Evolutionary conservation across 2,797 vertebrate genomes (phyloP), one percentile per base, ranked within the genome.

Genomic region (Syncerus caffer): DNA sequence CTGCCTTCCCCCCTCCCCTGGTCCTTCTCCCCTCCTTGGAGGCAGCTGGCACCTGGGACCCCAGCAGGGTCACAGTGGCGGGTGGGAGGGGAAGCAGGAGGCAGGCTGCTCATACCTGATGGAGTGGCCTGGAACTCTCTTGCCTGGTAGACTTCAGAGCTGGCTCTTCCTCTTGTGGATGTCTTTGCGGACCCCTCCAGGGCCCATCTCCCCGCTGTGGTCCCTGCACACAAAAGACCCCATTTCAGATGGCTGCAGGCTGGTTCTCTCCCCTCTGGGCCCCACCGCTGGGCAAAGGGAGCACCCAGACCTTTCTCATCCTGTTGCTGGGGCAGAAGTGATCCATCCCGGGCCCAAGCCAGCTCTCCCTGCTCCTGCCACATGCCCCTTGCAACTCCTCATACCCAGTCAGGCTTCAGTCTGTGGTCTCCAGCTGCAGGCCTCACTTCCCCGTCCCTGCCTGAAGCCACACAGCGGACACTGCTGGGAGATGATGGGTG

Each of bases 371-470:
- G 27, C 51, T 62, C 45, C 42, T 8, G 16, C 34, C 84, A 23
- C 16, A 53, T 17, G 38, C 31, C 74, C 50, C 53, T 34, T 16
- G 50, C 6, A 4, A 14, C 83, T 27, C 31, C 76, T 88, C 34
- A 58, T n/a, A 42, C 29, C 50, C 12, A 64, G 17, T 47, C 42
- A 1, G 27, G 11, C 21, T 45, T 58, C 3, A 6, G 23, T 71
- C 27, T 29, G 1, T 2, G 42, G 50, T 15, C 34, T 53, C 31
- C 58, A 34, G 21, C 38, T 62, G 6, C 25, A 62, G 45, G 34
- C 27, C 45, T 53, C 71, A 16, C n/a, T 50, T 0, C 0, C 11
- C 14, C 1, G 0, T 42, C 6, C 42, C 50, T 15, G 4, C 0
- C 4, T 45, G 89, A 38, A 64, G 83, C 47, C 83, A 47, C 1